These are phyloP conservation scores for Drosophila novamexicana DNA, from an alignment of 1,140 invertebrate species.

Conservation along the genomic window DNA sequence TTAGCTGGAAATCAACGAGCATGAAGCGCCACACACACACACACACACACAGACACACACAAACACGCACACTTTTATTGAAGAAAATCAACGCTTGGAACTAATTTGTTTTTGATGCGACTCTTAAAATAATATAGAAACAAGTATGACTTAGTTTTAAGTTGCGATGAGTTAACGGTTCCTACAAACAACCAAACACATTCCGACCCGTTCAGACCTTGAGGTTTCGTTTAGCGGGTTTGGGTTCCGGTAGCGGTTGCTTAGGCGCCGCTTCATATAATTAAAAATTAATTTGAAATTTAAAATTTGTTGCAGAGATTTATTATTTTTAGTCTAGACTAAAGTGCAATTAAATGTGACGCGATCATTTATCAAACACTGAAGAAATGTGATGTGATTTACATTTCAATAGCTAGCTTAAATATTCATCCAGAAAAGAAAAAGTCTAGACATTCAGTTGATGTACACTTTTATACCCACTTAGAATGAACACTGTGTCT, in stretches of 20 bases:
- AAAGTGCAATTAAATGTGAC: constrained; percentile 47
- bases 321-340: constrained; percentile 55
- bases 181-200: constrained; percentile 53
- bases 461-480: no score
- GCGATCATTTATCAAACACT: constrained; percentile 60
- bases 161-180: constrained; percentile 69
- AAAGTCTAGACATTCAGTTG: no score
- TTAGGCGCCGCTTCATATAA: constrained; percentile 62
- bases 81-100: constrained; percentile 80
- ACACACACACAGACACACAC: constrained; percentile 31
- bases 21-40: constrained; percentile 64
- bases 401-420: not conserved
- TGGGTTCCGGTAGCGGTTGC: constrained; percentile 31
- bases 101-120: constrained; percentile 82
- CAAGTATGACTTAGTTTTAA: constrained; percentile 52
- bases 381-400: not conserved
- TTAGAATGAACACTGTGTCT: no score
- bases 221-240: constrained; percentile 48
- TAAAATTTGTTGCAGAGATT: constrained; percentile 66
- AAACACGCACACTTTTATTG: constrained; percentile 5
- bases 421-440: not conserved
- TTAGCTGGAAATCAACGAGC: constrained; percentile 78
- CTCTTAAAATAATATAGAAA: constrained; percentile 70
- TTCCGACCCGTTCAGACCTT: constrained; percentile 52
- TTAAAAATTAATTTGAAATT: constrained; percentile 74